These are phyloP conservation scores for Pluvialis apricaria DNA, from an alignment of 2,113 vertebrate genomes.

Conservation along the genomic window DNA sequence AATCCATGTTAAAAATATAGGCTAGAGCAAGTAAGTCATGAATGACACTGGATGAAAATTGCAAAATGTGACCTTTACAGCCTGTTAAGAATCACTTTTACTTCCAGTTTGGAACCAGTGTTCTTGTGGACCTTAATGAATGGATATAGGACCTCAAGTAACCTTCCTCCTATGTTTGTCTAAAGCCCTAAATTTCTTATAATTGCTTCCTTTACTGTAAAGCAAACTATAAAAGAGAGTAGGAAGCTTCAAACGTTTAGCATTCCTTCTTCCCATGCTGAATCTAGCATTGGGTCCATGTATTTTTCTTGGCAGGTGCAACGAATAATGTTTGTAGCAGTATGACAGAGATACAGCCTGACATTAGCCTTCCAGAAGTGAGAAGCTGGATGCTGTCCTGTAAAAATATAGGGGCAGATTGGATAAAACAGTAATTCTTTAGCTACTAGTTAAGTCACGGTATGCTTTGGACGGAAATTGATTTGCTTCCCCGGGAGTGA, in stretches of 20 bases:
- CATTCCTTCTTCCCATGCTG: background rate
- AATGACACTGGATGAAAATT: background rate
- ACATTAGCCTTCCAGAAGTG: background rate
- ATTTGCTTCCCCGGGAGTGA: background rate
- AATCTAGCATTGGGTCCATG: background rate
- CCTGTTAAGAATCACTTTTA: background rate
- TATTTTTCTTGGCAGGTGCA: background rate
- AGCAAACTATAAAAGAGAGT: background rate
- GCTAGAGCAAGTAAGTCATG: background rate
- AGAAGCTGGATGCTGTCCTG: background rate
- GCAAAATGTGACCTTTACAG: background rate
- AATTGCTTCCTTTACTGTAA: background rate
- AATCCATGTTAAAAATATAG: background rate
- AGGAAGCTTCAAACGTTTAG: background rate
- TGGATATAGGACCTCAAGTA: background rate
- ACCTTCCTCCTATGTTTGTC: background rate
- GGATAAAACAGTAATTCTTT: background rate
- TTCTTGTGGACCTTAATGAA: background rate
- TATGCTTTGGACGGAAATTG: background rate
- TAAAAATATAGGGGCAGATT: background rate
- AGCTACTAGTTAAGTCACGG: background rate
- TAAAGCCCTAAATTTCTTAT: background rate
- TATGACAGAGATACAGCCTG: background rate
- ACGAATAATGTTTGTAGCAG: background rate
- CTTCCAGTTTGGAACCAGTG: background rate